Base-by-base conservation (phyloP, 2,113 vertebrate genomes). In the Trachemys scripta region DNA sequence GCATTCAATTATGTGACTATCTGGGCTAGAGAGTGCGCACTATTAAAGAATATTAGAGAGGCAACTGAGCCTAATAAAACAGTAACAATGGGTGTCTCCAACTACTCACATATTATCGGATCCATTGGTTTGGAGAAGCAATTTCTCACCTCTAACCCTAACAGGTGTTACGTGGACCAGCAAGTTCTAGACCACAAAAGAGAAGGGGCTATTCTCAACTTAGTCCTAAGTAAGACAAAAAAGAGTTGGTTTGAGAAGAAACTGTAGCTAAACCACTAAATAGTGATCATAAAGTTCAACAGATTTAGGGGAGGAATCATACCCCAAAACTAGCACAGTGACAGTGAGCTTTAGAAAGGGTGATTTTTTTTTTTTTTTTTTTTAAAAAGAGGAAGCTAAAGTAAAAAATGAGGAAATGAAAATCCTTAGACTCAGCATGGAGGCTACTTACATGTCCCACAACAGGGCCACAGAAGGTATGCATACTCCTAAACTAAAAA, bases 341-440 rank as follows among this genome's bases (percentile, higher is more conserved):
- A 38, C 45, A 47, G 25, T 5, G 79, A 92, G 45, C 51, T 92
- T 90, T 76, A 87, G 69, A 31, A 69, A 90, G 84, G 90, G 95
- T 93, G 82, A 90, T 94, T 95, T 96, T 38, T 69, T 69, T 20
- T 10, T 19, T 13, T 38, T 38, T 38, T 20, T 10, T 19, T 13
- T 38, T 38, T 38, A 22, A 93, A 95, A 92, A 84, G 84, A 69
- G 91, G 47, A 90, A 96, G 93, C 92, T 93, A 80, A 56, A 82
- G 84, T 69, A 8, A 86, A 95, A 78, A 89, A 45, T 53, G 62
- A 56, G 93, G 96, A 94, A 97, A 94, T 87, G 92, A 65, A 86
- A 78, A 95, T 89, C 25, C 45, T 93, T 38, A 50, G 84, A 94
- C 84, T 94, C 96, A 97, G 92, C 95, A 94, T 95, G 90, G 79